Conservation (phyloP, 1,140 invertebrate species). For the Lordiphosa clarofinis region DNA sequence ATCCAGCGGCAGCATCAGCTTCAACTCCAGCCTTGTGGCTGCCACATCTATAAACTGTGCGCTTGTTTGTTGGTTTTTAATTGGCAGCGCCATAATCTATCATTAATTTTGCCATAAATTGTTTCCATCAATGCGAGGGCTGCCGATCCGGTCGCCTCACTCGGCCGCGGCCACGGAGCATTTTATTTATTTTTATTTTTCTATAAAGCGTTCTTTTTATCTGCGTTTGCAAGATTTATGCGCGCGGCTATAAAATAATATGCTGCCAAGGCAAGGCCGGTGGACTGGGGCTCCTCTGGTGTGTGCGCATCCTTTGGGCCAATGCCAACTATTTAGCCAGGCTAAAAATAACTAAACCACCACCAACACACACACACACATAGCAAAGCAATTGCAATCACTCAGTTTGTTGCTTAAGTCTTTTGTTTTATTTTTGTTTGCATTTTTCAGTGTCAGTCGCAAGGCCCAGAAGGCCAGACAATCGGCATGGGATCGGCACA, state of each 20-base stretch:
- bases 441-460: conserved; percentile 72
- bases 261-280: conserved; percentile 66
- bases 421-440: conserved; percentile 79
- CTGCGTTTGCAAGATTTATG: conserved; percentile 78
- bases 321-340: conserved; percentile 71
- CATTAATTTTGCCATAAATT: conserved; percentile 78
- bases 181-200: conserved; percentile 75
- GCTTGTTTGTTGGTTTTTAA: conserved; percentile 78
- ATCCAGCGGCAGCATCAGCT: conserved; percentile 21
- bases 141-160: conserved; percentile 60
- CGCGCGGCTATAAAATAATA: conserved; percentile 76
- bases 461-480: conserved; percentile 24
- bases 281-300: conserved; percentile 16
- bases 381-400: conserved; percentile 72
- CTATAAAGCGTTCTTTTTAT: conserved; percentile 77
- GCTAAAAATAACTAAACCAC: conserved; percentile 60
- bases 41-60: conserved; percentile 59
- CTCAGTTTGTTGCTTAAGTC: conserved; percentile 77
- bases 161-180: conserved; percentile 20
- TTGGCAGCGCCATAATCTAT: conserved; percentile 77
- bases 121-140: conserved; percentile 74
- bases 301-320: conserved; percentile 64
- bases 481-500: conserved; percentile 54
- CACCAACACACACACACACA: conserved; percentile 26
- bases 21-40: conserved; percentile 26